These are phyloP conservation scores for Caenorhabditis remanei DNA, from an alignment of 1,140 invertebrate genomes.

Conservation along the genomic window DNA sequence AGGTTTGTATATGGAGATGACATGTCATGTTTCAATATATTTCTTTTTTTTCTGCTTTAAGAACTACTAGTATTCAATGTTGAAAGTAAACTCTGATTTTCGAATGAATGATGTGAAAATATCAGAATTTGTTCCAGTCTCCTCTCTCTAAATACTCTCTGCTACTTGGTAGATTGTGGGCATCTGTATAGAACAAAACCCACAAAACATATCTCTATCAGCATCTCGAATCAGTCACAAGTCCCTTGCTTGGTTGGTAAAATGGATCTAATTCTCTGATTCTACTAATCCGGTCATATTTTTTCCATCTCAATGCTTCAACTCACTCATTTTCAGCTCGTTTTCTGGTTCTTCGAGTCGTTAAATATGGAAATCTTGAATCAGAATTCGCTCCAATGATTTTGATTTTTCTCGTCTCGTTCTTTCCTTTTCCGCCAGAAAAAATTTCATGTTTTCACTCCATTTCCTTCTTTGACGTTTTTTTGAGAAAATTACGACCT, in stretches of 20 bases:
- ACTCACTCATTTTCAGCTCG: not conserved
- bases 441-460: not conserved
- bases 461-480: not conserved
- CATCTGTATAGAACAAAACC: too few species aligned
- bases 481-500: not conserved
- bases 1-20: conserved; percentile 21
- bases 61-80: not conserved
- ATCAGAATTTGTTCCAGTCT: too few species aligned
- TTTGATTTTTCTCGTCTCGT: conserved; percentile 28
- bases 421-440: not conserved
- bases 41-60: not conserved
- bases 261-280: too few species aligned
- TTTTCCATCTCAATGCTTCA: conserved; percentile 12
- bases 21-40: conserved; percentile 41
- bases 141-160: too few species aligned
- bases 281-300: not conserved
- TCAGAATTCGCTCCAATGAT: conserved; percentile 29
- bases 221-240: too few species aligned
- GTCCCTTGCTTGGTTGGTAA: too few species aligned
- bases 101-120: not conserved
- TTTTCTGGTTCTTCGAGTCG: not conserved
- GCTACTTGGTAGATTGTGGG: too few species aligned
- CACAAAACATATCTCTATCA: too few species aligned
- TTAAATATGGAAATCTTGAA: conserved; percentile 44
- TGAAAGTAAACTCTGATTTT: not conserved